These are phyloP conservation scores for Umimayanthus kanabou DNA, from an alignment of 92 coral and sea anemone species.

Conservation along the genomic window DNA sequence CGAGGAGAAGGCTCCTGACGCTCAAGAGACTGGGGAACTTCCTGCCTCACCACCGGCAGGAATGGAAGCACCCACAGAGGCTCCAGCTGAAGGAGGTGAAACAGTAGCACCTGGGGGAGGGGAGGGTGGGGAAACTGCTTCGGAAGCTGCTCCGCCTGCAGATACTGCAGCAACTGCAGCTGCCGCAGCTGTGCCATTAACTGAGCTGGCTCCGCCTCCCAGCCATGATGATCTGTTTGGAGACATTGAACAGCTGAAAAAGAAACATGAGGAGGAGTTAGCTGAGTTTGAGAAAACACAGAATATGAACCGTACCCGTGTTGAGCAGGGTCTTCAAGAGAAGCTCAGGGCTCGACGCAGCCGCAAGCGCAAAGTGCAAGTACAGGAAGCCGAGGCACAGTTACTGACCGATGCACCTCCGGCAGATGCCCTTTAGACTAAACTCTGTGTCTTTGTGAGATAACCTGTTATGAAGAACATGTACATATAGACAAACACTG, in stretches of 20 bases:
- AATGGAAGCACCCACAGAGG: slow-evolving; percentile 15
- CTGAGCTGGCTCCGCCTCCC: slow-evolving; percentile 91
- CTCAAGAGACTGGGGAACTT: slow-evolving; percentile 63
- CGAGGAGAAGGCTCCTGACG: slow-evolving; percentile 80
- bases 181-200: slow-evolving; percentile 64
- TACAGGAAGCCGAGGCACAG: slow-evolving; percentile 72
- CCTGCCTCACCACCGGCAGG: slow-evolving; percentile 32
- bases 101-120: slow-evolving; percentile 30
- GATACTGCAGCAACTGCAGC: slow-evolving; percentile 26
- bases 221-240: slow-evolving; percentile 84
- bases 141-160: slow-evolving; percentile 40
- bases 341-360: slow-evolving; percentile 86
- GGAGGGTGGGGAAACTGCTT: slow-evolving; percentile 39
- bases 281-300: slow-evolving; percentile 95
- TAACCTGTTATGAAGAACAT: not conserved
- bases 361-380: slow-evolving; percentile 78
- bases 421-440: slow-evolving; percentile 14
- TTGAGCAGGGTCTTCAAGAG: slow-evolving; percentile 94
- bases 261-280: slow-evolving; percentile 91
- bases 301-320: slow-evolving; percentile 88
- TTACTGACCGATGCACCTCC: slow-evolving; percentile 58
- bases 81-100: slow-evolving; percentile 53
- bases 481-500: not conserved
- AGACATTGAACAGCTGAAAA: slow-evolving; percentile 88
- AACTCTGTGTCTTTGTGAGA: not conserved